Base-by-base conservation (phyloP, 2,113 vertebrate genomes). In the Phylloscopus trochilus region DNA sequence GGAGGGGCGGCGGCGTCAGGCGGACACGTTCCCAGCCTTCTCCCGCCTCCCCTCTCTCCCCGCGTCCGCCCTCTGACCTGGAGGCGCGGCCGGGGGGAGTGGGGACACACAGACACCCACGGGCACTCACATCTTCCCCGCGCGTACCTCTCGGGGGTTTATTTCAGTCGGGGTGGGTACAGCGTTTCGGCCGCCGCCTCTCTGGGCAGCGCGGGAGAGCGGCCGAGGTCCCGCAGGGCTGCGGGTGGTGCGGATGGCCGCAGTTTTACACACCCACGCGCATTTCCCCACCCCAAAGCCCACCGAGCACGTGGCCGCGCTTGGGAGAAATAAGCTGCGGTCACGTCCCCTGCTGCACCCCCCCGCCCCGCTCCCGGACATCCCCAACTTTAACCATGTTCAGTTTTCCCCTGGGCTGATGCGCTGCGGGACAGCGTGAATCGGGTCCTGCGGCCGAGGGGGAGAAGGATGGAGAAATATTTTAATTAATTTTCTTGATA, bases 31-130 rank as follows among this genome's bases (percentile, higher is more conserved):
- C 69, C 75, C 60, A 27, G n/a, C 9, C 19, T 37, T 27, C 75
- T 80, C 86, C 58, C 73, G 43, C 58, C 85, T 56, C 43, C 69
- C 41, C 31, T 43, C 7, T 11, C n/a, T 26, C 83, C 26, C 17
- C 62, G 58, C 27, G 64, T 21, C 63, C 74, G 53, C 73, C 85
- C 78, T 92, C 87, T 91, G 93, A 95, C 96, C 93, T 35, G 69
- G 35, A 39, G 44, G 70, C 30, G 53, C n/a, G 51, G 80, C 19
- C 66, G 30, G 37, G 11, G 28, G 20, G 11, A 46, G 27, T 1
- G 37, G 62, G 70, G 66, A 56, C 66, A 12, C 56, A 12, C 66
- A 20, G 56, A 30, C 56, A 19, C 19, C 24, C 55, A 4, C 23
- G 16, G 33, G 14, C 64, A 6, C 47, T 3, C 39, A 4, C 15